phyloP scores from a whole-genome alignment of 92 coral and sea anemone genomes.

The Paramuricea clavata region DNA sequence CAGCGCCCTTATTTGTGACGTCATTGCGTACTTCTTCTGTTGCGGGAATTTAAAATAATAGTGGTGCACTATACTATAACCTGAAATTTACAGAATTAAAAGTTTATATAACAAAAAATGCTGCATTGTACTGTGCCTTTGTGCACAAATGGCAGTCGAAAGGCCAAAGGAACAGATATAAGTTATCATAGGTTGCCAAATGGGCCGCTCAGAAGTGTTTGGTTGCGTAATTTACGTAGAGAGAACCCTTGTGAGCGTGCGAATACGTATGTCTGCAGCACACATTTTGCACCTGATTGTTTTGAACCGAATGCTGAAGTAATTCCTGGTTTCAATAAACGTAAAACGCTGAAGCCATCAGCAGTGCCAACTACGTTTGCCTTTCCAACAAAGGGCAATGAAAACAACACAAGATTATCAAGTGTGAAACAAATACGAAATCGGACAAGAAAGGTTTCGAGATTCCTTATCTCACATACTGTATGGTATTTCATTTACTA shows the following conservation, averaged over 20 bases:
- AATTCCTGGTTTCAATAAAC: slow-evolving; percentile 24
- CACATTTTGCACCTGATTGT: slow-evolving; percentile 12
- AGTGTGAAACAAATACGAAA: background rate
- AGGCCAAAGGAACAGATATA: slow-evolving; percentile 6
- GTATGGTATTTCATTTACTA: background rate
- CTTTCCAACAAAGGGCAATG: background rate
- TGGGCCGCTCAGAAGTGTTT: slow-evolving; percentile 16
- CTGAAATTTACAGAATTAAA: background rate
- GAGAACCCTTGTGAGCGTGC: background rate
- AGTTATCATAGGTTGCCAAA: slow-evolving; percentile 17
- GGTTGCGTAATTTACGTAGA: slow-evolving; percentile 12
- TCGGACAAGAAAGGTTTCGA: background rate
- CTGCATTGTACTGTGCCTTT: slow-evolving; percentile 21
- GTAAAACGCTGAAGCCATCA: background rate
- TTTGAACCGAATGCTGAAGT: background rate
- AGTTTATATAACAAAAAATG: background rate
- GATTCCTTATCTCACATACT: background rate
- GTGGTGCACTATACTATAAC: background rate
- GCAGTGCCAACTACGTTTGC: slow-evolving; percentile 17
- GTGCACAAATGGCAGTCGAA: slow-evolving; percentile 19
- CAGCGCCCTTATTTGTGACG: slow-evolving; percentile 21
- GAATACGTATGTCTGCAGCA: slow-evolving; percentile 14
- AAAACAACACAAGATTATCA: background rate
- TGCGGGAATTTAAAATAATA: slow-evolving; percentile 2
- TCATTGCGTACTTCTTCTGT: slow-evolving; percentile 11